phyloP scores from a whole-genome alignment of 2,797 vertebrate species.

The Phrynocephalus vlangalii region DNA sequence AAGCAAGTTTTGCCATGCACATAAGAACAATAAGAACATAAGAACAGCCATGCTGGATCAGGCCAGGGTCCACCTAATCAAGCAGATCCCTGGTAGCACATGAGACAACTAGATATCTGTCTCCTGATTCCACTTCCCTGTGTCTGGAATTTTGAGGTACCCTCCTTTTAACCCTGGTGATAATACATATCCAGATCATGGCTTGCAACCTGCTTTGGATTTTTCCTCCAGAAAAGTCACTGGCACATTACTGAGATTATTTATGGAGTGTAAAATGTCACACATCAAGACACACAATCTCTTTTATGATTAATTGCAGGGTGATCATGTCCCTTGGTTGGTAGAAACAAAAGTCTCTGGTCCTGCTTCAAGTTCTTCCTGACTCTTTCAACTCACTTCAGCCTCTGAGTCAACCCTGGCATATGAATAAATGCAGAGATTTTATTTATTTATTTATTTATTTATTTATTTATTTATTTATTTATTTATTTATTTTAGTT shows the following conservation, averaged over 20 bases:
- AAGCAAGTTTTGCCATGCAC: neutral
- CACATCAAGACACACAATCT: slow-evolving; percentile 1
- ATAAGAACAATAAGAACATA: neutral
- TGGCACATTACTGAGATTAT: slow-evolving; percentile 1
- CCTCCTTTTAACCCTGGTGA: too few relatives aligned
- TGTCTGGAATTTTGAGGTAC: too few relatives aligned
- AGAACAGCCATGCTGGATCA: too few relatives aligned
- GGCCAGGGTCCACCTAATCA: too few relatives aligned
- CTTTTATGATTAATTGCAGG: slow-evolving; percentile 2
- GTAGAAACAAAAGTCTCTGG: neutral
- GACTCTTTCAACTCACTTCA: neutral
- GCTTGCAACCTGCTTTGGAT: too few relatives aligned
- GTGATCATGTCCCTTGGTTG: neutral
- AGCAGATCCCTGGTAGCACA: too few relatives aligned
- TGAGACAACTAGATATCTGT: too few relatives aligned
- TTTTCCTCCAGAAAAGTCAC: neutral
- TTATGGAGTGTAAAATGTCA: slow-evolving; percentile 12
- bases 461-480: too few relatives aligned
- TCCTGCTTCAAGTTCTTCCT: neutral
- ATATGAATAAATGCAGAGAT: neutral
- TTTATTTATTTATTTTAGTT: neutral
- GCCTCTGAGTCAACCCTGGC: neutral
- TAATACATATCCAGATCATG: too few relatives aligned
- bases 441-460: too few relatives aligned
- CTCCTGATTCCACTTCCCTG: too few relatives aligned